phyloP scores from a whole-genome alignment of 2,113 vertebrate genomes.

The Genyomyrus donnyi region DNA sequence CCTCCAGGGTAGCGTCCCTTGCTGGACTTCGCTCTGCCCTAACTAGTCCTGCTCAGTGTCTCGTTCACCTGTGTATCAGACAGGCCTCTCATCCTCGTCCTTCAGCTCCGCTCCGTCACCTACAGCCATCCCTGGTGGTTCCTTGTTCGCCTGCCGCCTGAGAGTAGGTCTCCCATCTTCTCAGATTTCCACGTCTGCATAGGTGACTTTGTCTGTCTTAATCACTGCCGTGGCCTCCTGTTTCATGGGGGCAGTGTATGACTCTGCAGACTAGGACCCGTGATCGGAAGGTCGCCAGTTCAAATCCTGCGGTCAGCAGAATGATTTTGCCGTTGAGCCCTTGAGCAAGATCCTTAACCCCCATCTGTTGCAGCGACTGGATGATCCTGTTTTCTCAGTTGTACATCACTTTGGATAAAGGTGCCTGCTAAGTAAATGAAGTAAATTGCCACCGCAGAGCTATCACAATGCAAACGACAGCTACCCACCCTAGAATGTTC shows the following conservation, averaged over 20 bases:
- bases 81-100: background rate
- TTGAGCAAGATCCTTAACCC: background rate
- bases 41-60: slow-evolving; percentile 44
- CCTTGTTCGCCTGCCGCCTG: background rate
- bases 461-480: background rate
- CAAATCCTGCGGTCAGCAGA: background rate
- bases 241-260: background rate
- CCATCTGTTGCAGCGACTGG: background rate
- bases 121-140: background rate
- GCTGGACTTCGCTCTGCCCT: background rate
- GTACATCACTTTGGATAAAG: background rate
- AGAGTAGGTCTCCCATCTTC: background rate
- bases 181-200: background rate
- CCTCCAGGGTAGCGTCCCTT: background rate
- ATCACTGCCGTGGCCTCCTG: background rate
- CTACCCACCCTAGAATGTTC: background rate
- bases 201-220: background rate
- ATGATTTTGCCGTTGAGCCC: background rate
- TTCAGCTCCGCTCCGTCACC: background rate
- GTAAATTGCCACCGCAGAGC: background rate
- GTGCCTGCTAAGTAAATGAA: background rate
- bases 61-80: slow-evolving; percentile 50
- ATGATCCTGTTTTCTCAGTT: background rate
- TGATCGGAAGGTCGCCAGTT: background rate
- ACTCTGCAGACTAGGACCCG: background rate